phyloP scores from a whole-genome alignment of 2,888 invertebrate genomes.

The Caenorhabditis japonica region DNA sequence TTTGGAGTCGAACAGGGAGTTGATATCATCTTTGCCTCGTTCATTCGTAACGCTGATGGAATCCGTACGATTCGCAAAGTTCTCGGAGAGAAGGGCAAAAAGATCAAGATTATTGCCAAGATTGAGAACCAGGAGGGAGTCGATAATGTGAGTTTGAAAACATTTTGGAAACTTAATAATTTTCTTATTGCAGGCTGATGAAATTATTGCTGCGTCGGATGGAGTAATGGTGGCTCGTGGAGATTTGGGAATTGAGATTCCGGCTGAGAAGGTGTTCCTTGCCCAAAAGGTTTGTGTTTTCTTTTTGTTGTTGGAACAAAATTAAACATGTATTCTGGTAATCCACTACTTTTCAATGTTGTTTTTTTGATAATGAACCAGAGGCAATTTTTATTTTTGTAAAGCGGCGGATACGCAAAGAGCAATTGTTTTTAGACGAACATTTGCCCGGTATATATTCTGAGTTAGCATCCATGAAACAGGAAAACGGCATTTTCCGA shows the following conservation, averaged over 20 bases:
- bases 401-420: no score
- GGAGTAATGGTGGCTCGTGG: conserved; percentile 89
- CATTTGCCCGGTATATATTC: no score
- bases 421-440: no score
- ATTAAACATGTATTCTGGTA: no score
- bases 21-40: conserved; percentile 97
- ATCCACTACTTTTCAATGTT: no score
- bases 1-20: conserved; percentile 79
- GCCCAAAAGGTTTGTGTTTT: conserved; percentile 81
- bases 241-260: conserved; percentile 97
- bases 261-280: conserved; percentile 87
- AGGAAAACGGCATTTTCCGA: no score
- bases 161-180: background rate
- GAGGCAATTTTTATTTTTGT: background rate
- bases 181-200: conserved; percentile 88
- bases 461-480: no score
- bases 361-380: background rate
- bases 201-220: conserved; percentile 89
- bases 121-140: conserved; percentile 92
- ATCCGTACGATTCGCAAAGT: conserved; percentile 86
- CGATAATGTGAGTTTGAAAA: conserved; percentile 45
- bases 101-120: conserved; percentile 95
- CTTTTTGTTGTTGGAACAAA: no score
- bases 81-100: conserved; percentile 75
- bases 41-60: conserved; percentile 92